These are phyloP conservation scores for Upupa epops DNA, from an alignment of 2,113 vertebrate genomes.

Conservation along the genomic window DNA sequence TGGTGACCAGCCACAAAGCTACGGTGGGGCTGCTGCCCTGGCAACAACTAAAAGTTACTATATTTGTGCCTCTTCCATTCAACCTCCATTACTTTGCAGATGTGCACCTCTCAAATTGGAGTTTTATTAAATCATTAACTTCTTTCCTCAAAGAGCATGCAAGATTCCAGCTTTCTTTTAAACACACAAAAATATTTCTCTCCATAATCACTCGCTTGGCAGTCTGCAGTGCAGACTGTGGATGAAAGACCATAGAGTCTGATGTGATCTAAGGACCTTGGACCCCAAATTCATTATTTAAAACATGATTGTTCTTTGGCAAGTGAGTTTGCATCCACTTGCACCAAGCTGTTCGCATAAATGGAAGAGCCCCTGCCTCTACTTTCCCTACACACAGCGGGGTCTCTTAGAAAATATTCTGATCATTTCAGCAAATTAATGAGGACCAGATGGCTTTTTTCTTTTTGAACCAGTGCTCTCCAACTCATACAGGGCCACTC, in stretches of 20 bases:
- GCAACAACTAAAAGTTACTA: not conserved
- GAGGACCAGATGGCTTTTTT: not conserved
- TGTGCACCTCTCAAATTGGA: not conserved
- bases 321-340: constrained; percentile 1
- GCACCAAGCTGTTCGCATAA: not conserved
- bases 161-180: not conserved
- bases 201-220: not conserved
- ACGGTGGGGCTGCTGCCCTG: not conserved
- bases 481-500: not conserved
- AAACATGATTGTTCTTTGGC: not conserved
- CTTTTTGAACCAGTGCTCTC: not conserved
- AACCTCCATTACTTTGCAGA: not conserved
- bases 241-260: not conserved
- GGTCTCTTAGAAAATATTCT: not conserved
- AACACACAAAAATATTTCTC: not conserved
- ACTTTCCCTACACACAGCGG: not conserved
- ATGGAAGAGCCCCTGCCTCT: not conserved
- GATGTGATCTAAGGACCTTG: not conserved
- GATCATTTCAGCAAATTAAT: constrained; percentile 35
- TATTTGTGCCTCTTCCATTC: accelerated
- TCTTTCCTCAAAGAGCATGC: not conserved
- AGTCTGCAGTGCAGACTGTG: not conserved
- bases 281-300: constrained; percentile 20
- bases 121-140: not conserved
- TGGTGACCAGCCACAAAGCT: accelerated